Evolutionary conservation across 2,797 vertebrate genomes (phyloP).

Genomic region (Poecilia velifera): DNA sequence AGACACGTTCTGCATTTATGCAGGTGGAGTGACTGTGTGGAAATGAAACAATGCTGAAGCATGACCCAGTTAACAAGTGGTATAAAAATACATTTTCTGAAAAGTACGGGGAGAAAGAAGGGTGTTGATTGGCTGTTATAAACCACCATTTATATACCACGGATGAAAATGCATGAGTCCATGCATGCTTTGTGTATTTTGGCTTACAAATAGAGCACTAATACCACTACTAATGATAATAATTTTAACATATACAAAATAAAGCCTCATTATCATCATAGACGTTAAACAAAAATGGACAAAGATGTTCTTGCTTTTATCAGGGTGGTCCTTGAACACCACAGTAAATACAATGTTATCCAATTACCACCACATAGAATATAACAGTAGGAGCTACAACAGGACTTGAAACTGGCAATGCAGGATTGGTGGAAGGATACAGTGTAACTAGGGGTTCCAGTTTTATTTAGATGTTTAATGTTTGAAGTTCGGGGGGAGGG

Average conservation of each 20-base stretch:
- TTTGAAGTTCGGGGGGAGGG: neutral
- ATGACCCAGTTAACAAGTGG: neutral
- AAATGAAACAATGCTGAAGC: neutral
- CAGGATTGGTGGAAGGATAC: neutral
- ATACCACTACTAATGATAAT: neutral
- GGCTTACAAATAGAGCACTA: neutral
- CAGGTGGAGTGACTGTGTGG: neutral
- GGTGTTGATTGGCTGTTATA: neutral
- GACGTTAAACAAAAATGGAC: neutral
- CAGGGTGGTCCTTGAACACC: neutral
- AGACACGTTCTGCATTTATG: neutral
- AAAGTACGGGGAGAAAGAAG: neutral
- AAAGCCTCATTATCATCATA: neutral
- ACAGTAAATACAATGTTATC: neutral
- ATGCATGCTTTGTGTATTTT: neutral
- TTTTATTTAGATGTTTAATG: neutral
- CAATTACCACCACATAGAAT: neutral
- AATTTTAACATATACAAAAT: neutral
- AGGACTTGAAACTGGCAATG: neutral
- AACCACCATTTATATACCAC: neutral
- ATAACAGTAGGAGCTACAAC: neutral
- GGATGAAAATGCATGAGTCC: neutral
- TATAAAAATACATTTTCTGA: neutral
- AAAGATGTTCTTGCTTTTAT: neutral
- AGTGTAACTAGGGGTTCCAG: neutral